Percentiles rank a stretch among this genome's conserved stretches.
These are phyloP conservation scores for Pseudorhiza aurosa DNA, from an alignment of 30 jellyfish, hydroid and myxozoan species.

Conservation along the genomic window DNA sequence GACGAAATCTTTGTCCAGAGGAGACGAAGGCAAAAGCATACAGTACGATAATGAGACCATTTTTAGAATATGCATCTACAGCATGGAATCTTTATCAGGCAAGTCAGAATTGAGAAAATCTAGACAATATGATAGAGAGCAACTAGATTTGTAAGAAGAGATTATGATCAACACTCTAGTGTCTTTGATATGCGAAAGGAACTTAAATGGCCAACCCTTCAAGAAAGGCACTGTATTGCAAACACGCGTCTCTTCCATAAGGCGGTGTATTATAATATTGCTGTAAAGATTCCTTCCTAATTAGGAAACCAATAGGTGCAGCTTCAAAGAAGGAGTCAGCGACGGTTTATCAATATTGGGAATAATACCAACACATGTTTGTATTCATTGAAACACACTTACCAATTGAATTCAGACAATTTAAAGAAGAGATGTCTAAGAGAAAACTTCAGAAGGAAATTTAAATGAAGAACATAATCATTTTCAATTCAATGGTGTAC, in stretches of 20 bases:
- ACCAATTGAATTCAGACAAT: slow-evolving; percentile 9
- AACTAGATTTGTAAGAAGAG: slow-evolving; percentile 15
- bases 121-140: slow-evolving; percentile 26
- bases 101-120: neutral
- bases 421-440: slow-evolving; percentile 4
- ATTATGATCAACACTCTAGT: slow-evolving; percentile 24
- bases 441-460: slow-evolving; percentile 1
- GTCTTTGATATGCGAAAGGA: slow-evolving; percentile 33
- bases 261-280: slow-evolving; percentile 33
- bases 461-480: slow-evolving; percentile 1
- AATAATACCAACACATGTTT: neutral
- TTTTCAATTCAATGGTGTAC: neutral
- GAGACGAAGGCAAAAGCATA: neutral
- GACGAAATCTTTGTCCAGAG: slow-evolving; percentile 11
- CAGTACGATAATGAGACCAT: neutral
- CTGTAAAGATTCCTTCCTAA: slow-evolving; percentile 32
- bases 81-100: slow-evolving; percentile 21
- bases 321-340: slow-evolving; percentile 43
- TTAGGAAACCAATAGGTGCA: slow-evolving; percentile 18
- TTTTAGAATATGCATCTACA: slow-evolving; percentile 29
- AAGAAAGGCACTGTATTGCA: slow-evolving; percentile 32
- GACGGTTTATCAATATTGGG: slow-evolving; percentile 11
- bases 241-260: slow-evolving; percentile 29
- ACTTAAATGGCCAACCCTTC: slow-evolving; percentile 53
- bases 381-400: slow-evolving; percentile 5